Evolutionary conservation across 2,888 invertebrate species (phyloP).

Genomic region (Ophion ellenae): DNA sequence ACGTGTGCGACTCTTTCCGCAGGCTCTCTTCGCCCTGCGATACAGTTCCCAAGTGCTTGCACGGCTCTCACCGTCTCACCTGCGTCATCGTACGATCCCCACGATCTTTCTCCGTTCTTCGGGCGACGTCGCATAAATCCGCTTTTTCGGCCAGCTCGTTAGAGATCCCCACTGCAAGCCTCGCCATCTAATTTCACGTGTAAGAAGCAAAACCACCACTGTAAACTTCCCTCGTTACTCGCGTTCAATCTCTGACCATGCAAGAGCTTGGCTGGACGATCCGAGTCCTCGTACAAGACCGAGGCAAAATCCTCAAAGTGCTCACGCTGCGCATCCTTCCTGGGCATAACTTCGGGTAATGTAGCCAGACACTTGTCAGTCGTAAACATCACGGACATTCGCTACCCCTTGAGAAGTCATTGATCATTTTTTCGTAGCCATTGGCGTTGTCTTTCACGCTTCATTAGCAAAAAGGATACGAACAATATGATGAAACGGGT

Average conservation of each 20-base stretch:
- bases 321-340: constrained; percentile 23
- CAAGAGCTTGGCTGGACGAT: constrained; percentile 19
- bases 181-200: constrained; percentile 60
- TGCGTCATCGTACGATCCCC: constrained; percentile 40
- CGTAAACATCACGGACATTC: constrained; percentile 52
- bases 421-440: constrained; percentile 24
- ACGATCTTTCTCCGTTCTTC: constrained; percentile 32
- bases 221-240: constrained; percentile 63
- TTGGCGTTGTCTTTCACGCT: not conserved
- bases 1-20: constrained; percentile 42
- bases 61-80: constrained; percentile 51
- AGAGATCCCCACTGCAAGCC: constrained; percentile 58
- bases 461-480: not conserved
- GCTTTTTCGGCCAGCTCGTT: constrained; percentile 70
- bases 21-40: not conserved
- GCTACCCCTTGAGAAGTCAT: constrained; percentile 23
- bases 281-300: constrained; percentile 28
- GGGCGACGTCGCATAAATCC: constrained; percentile 65
- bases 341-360: constrained; percentile 25
- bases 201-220: constrained; percentile 61
- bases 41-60: not conserved
- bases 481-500: constrained; percentile 6
- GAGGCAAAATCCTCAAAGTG: constrained; percentile 27
- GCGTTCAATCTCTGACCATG: constrained; percentile 44
- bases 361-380: constrained; percentile 58